These are phyloP conservation scores for Trachelus stipa DNA, from an alignment of 2,888 invertebrate genomes.

Conservation along the genomic window DNA sequence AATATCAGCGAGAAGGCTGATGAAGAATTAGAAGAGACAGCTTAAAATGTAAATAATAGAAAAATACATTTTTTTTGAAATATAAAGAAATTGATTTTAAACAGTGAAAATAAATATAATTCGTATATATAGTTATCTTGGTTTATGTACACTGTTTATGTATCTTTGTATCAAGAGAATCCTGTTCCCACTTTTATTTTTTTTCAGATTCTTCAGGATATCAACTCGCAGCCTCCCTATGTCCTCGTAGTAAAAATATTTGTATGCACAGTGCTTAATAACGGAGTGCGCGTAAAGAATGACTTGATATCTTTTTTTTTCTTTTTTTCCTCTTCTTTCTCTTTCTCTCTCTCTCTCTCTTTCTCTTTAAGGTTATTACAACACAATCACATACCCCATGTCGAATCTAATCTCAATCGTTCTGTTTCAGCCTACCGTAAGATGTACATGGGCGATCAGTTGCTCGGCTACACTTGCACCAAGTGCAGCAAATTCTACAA, in stretches of 20 bases:
- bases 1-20: neutral
- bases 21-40: conserved; percentile 15
- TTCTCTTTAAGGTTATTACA: too few relatives aligned
- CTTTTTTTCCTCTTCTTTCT: neutral
- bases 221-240: conserved; percentile 17
- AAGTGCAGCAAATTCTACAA: conserved; percentile 67
- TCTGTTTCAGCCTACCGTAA: conserved; percentile 65
- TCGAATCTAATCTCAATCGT: conserved; percentile 10
- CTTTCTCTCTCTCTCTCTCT: neutral
- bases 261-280: too few relatives aligned
- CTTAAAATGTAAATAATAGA: too few relatives aligned
- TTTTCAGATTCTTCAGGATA: conserved; percentile 9
- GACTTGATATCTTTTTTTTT: neutral
- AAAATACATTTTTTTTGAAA: too few relatives aligned
- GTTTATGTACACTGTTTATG: conserved; percentile 10
- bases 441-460: conserved; percentile 65
- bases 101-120: conserved; percentile 5
- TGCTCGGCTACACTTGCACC: conserved; percentile 65
- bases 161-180: conserved; percentile 16
- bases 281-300: neutral
- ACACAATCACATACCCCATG: neutral
- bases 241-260: too few relatives aligned
- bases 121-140: neutral
- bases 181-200: conserved; percentile 9
- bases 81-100: conserved; percentile 5